phyloP scores from a whole-genome alignment of 2,888 invertebrate genomes.

The Drosophila anceps region DNA sequence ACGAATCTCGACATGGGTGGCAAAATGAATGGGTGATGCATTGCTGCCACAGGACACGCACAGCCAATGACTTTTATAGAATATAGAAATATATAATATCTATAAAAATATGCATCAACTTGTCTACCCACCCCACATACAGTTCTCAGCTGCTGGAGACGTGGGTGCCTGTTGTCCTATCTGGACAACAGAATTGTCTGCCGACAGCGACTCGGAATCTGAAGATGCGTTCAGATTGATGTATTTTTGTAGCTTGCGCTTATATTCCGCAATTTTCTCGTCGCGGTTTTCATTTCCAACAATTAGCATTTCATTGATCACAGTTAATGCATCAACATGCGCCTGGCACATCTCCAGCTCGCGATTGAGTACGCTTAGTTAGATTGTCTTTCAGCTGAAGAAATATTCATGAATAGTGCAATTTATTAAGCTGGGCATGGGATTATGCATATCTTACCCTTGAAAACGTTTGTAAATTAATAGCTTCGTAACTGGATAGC shows the following conservation, averaged over 20 bases:
- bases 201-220: background rate
- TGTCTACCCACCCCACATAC: slow-evolving; percentile 16
- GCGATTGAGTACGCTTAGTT: background rate
- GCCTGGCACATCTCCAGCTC: background rate
- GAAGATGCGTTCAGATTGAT: background rate
- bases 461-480: background rate
- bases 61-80: slow-evolving; percentile 14
- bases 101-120: no score
- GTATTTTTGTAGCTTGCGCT: slow-evolving; percentile 3
- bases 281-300: slow-evolving; percentile 21
- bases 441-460: slow-evolving; percentile 1
- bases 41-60: slow-evolving; percentile 13
- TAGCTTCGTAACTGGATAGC: background rate
- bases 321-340: slow-evolving; percentile 1
- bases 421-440: background rate
- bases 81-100: background rate
- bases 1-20: slow-evolving; percentile 10
- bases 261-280: slow-evolving; percentile 14
- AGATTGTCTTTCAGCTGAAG: slow-evolving; percentile 17
- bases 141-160: slow-evolving; percentile 13
- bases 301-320: slow-evolving; percentile 30
- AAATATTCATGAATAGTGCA: background rate
- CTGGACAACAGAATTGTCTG: background rate
- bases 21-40: background rate
- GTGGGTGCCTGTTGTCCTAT: background rate